These are phyloP conservation scores for Palaemon carinicauda DNA, from an alignment of 1,140 invertebrate genomes.

Conservation along the genomic window DNA sequence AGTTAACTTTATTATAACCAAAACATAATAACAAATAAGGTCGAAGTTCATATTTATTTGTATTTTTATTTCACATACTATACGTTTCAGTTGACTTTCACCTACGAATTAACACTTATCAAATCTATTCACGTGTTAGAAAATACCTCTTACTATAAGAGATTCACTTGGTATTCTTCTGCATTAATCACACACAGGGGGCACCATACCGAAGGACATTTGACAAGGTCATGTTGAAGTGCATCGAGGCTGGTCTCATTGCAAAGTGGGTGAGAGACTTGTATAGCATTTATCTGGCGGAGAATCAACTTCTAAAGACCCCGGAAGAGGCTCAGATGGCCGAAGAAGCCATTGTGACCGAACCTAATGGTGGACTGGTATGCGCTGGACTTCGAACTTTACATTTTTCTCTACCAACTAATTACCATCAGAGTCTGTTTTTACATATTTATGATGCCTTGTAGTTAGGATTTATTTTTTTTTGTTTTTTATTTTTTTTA, in stretches of 20 bases:
- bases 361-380: not conserved
- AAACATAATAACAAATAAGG: no score
- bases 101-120: no score
- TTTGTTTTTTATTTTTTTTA: no score
- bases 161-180: not conserved
- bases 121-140: no score
- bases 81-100: no score
- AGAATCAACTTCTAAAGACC: not conserved
- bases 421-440: not conserved
- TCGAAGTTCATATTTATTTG: no score
- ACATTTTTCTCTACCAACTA: not conserved
- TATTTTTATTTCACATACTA: no score
- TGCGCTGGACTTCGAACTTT: not conserved
- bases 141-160: no score
- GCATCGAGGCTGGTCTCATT: conserved; percentile 48
- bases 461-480: no score
- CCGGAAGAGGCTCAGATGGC: not conserved
- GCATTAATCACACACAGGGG: conserved; percentile 40
- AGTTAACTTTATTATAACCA: no score
- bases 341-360: not conserved
- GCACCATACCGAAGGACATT: conserved; percentile 49
- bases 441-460: no score
- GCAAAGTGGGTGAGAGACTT: conserved; percentile 46
- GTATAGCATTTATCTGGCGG: conserved; percentile 38
- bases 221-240: conserved; percentile 42